Base-by-base conservation (phyloP, 2,113 vertebrate species). In the Casuarius casuarius region DNA sequence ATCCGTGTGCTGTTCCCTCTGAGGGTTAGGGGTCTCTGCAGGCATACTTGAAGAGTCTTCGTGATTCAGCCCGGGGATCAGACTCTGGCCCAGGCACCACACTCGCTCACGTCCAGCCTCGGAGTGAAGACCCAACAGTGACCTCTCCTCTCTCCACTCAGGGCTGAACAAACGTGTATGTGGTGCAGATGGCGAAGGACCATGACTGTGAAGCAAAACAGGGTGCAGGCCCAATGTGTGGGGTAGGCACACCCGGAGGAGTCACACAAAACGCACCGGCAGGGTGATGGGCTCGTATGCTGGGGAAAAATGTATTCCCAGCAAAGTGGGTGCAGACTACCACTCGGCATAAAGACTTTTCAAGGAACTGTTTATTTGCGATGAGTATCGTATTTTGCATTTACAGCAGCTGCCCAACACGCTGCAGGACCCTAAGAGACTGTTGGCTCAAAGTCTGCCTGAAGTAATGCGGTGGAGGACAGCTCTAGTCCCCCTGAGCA, bases 81-180 rank as follows among this genome's bases (percentile, higher is more conserved):
- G 59, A 46, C 56, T 15, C 65, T 1, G 3, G 56, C 66, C 49
- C 5, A 4, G 80, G 77, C 8, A 2, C 26, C 4, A 3, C 6
- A 42, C 20, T n/a, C 38, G 85, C 42, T 75, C 77, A 78, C 31
- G 4, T 3, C 10, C 28, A 66, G 54, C 11, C 85, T 85, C 89
- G 0, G 22, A 22, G 48, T 1, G 11, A 59, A 68, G 85, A 42
- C 16, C 66, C 3, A 0, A 70, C 11, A 74, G 28, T 21, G 71
- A 85, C 67, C 67, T 46, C 44, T 12, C 20, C 67, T n/a, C 65
- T 63, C 1, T 1, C 38, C 51, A 16, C 20, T 58, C 3, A 0
- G 67, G n/a, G 9, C 77, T 38, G 59, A 70, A 21, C 42, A 7
- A 29, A 38, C 63, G 42, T 28, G 42, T 33, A 17, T 54, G 65